Evolutionary conservation across 2,888 invertebrate species (phyloP), one percentile per base, ranked within the genome.

Genomic region (Drosophila dives): DNA sequence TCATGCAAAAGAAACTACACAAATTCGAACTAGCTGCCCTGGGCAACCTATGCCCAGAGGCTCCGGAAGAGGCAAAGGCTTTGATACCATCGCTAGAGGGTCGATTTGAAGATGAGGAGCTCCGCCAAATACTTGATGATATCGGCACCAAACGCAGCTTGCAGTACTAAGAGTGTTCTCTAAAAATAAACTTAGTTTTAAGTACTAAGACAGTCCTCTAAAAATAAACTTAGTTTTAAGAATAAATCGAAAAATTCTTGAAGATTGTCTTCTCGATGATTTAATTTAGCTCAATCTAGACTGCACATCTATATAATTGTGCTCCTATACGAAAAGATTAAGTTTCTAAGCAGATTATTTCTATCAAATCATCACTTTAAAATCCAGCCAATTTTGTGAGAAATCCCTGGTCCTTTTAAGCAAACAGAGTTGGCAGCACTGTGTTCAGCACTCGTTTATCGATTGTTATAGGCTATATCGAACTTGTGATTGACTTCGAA

Each of bases 11-110:
- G 92, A 99, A 98, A 91, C 94, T 99, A 17, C 99, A 99, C 93
- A 99, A 99, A 94, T 99, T 99, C 94, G 99, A 99, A 93, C 94
- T 99, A 67, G 99, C 99, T 0, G 98, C 99, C 17, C 94, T 99
- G 81, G 99, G 99, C 2, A 99, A 99, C 94, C 94, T 99, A n/a
- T 99, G 99, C 90, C 99, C 99, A 0, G 99, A 99, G 94, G 98
- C 97, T 48, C 97, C 99, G 0, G 99, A 99, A 91, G 99, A 99
- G 94, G 99, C 99, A 0, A 99, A 99, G 94, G 97, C 99, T 23
- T 94, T 99, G 15, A 98, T 99, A 91, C 99, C 99, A 69, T 99
- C 99, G 79, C 94, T 99, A 76, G 99, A 99, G 93, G 99, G 99
- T 45, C 95, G 99, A 86, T 97, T 99, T 94, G 99, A 99, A 93